phyloP scores from a whole-genome alignment of 35 echinoderm and acorn worm genomes.

The Hemicentrotus pulcherrimus region DNA sequence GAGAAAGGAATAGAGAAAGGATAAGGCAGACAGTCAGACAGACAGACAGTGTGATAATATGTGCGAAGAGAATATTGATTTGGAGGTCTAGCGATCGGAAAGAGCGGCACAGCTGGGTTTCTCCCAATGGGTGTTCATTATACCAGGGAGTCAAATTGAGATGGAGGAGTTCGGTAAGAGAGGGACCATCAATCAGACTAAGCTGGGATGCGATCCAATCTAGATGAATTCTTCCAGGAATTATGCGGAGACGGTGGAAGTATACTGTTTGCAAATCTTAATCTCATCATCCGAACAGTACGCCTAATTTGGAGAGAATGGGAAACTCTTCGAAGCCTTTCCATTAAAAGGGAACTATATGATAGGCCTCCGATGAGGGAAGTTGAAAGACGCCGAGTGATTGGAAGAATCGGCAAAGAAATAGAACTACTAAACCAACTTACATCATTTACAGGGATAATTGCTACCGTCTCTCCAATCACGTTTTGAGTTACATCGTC shows the following conservation, averaged over 20 bases:
- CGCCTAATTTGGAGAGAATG: too few relatives aligned
- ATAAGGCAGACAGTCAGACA: background rate
- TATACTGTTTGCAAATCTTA: background rate
- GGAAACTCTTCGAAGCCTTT: too few relatives aligned
- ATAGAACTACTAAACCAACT: too few relatives aligned
- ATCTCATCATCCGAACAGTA: background rate
- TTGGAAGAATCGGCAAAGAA: too few relatives aligned
- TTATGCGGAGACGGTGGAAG: background rate
- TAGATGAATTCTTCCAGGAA: background rate
- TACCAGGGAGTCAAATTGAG: background rate
- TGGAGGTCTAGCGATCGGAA: background rate
- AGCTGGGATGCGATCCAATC: background rate
- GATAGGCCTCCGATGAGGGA: background rate
- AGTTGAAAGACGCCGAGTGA: background rate
- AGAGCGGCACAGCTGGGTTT: background rate
- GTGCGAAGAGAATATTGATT: background rate
- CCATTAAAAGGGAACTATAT: background rate
- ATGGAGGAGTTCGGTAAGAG: background rate
- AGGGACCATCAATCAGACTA: background rate
- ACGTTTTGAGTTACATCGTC: background rate
- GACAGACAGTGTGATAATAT: background rate
- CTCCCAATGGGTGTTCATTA: slow-evolving; percentile 7
- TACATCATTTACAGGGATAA: too few relatives aligned
- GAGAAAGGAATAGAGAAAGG: background rate
- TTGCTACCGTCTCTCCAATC: background rate